Base-by-base conservation (phyloP, 2,888 invertebrate species). In the Isotomurus palustris region DNA sequence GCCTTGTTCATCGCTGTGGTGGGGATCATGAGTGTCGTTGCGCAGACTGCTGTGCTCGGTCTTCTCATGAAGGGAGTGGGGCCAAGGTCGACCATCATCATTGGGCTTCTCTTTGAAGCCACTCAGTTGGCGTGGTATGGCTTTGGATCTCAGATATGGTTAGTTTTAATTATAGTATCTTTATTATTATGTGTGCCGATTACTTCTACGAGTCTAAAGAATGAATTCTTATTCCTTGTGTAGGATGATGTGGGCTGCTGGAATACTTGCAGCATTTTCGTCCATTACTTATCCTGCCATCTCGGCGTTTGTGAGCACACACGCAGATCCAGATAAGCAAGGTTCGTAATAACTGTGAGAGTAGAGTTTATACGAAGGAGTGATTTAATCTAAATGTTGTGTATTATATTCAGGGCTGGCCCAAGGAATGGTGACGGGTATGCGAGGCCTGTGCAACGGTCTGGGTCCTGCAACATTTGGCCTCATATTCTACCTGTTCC, bases 221-320 rank as follows among this genome's bases (percentile, higher is more conserved):
- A 19, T 51, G 10, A 43, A 22, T 22, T 21, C 24, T 17, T 43
- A 17, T 12, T 17, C 49, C 41, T 14, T 58, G 67, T 67, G 24
- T 72, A 86, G 88, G 87, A 94, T 99, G 89, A 96, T 99, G 93
- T 99, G 99, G 99, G 88, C 91, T 36, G 97, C 97, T 10, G 99
- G 99, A 53, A 84, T 94, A 68, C 80, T 99, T 41, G 97, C 97
- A 35, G 92, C 96, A 14, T 83, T 97, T 71, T 94, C 93, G 62
- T 93, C 93, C 68, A 87, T 99, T 71, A 96, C 96, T 3, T 99
- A 99, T 80, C 99, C 99, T 32, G 95, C 97, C 54, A 97, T 99
- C 74, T 94, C 94, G 76, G 92, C 97, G 35, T 99, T 95, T 78
- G 96, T 96, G 54, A 96, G 96, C 14, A 90, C 95, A 73, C 94